Evolutionary conservation across 2,797 vertebrate genomes (phyloP), one percentile per base, ranked within the genome.

Genomic region (Todus mexicanus): DNA sequence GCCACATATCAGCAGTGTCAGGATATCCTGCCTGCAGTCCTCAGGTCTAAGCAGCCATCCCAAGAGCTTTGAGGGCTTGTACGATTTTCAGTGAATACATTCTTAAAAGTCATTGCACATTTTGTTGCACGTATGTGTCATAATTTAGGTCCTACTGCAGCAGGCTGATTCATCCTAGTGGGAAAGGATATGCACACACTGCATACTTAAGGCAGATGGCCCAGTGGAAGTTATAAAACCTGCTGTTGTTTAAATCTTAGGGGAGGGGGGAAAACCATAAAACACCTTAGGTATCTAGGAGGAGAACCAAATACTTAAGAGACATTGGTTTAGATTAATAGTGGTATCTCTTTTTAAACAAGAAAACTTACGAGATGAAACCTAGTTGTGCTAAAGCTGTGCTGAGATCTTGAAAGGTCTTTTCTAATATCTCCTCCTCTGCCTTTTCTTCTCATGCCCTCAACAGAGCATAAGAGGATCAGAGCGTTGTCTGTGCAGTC

Each of bases 141-240:
- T 79, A 85, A 65, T 91, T 88, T 56, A 64, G 40, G 50, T 86
- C 61, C 59, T 91, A 11, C 51, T 87, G 80, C 64, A 83, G 75
- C 29, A 73, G 43, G 23, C 63, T 93, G 83, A 93, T 90, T 91
- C 89, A 91, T 94, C 77, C 51, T 88, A 42, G 40, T 38, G 48
- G 77, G 84, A 93, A 90, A 90, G 64, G 64, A 86, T 93, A 57
- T 16, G 15, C 23, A 53, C 33, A 63, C 12, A 25, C 15, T 4
- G 5, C 53, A 73, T 74, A 37, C 72, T 65, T 53, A 53, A 68
- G 74, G 77, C 72, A 87, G 65, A 84, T 83, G 70, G 64, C 42
- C 57, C 31, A 48, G 59, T 37, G 69, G 48, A 82, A 73, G 61
- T 72, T 81, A 56, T 12, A 78, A 84, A 94, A 84, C 54, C 47